A percentile compares a stretch with the other conserved stretches of the same genome.
Conservation (phyloP, 2,888 invertebrate species). For the Brachynemurus nebulosus region DNA sequence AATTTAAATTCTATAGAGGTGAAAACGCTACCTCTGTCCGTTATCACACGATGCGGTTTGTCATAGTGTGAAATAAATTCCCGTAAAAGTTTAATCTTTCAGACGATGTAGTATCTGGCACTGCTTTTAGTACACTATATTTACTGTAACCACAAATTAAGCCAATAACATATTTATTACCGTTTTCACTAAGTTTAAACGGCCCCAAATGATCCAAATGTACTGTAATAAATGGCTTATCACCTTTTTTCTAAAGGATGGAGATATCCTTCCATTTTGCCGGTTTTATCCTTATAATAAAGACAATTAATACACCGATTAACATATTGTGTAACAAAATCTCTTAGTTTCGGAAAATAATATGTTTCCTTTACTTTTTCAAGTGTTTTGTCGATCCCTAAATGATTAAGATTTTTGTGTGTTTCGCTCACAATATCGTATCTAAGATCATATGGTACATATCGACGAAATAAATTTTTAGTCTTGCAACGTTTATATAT, state of each 20-base stretch:
- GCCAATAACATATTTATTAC: neutral
- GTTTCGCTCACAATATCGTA: neutral
- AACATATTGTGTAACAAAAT: conserved; percentile 10
- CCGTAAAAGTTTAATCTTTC: conserved; percentile 18
- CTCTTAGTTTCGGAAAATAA: conserved; percentile 13
- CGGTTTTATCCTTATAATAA: conserved; percentile 6
- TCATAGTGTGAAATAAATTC: conserved; percentile 15
- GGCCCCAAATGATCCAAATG: conserved; percentile 15
- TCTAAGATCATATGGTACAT: neutral
- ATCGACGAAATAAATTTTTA: neutral
- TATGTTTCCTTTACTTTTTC: conserved; percentile 10
- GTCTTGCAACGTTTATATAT: neutral
- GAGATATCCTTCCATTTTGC: too few relatives aligned
- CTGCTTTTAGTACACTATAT: conserved; percentile 1
- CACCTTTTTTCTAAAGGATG: conserved; percentile 10
- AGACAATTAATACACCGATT: conserved; percentile 10
- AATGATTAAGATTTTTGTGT: conserved; percentile 8
- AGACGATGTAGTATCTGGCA: conserved; percentile 1
- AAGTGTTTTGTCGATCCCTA: conserved; percentile 12
- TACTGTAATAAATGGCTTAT: conserved; percentile 9
- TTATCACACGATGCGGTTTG: conserved; percentile 8
- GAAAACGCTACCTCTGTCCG: conserved; percentile 21
- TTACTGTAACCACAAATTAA: neutral
- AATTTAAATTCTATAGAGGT: conserved; percentile 18
- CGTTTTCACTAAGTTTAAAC: neutral